Base-by-base conservation (phyloP, 2,797 vertebrate genomes). In the Corythornis leucogaster region DNA sequence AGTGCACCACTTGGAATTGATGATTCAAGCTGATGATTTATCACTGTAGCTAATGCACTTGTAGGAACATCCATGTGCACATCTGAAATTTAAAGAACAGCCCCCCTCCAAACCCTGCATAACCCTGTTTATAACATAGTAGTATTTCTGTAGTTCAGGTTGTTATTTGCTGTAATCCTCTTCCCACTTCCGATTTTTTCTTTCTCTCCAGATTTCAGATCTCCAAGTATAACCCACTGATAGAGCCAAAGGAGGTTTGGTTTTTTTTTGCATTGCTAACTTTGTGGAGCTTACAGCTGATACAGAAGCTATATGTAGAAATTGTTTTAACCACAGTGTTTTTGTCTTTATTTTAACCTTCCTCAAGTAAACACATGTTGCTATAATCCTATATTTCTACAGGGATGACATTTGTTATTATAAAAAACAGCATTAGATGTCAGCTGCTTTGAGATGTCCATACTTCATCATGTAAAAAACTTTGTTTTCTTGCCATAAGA, bases 291-390 rank as follows among this genome's bases (percentile, higher is more conserved):
- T 50, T 50, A 25, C 48, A 50, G 48, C 24, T 50, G 48, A 50
- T 50, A 26, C 24, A 50, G 24, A 50, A 50, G 25, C 48, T 50
- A 50, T 50, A 25, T 50, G 40, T 16, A 48, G 64, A 38, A 15
- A 31, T 79, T 81, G 68, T 61, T 74, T 84, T 64, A 43, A 57
- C 26, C 18, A 53, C 3, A 0, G 11, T 74, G 14, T 1, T 57
- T 86, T 79, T 86, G 30, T 45, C 69, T 90, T 78, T 90, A 12
- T 88, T 85, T 89, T 76, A 89, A 71, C 35, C 55, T 91, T 89
- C 79, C 42, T 62, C 28, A 58, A 67, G 35, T 64, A 80, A 80
- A 42, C 43, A 57, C 16, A 12, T 24, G 31, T 73, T 70, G 46
- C 78, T 90, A 45, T 66, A 70, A 51, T 66, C n/a, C 66, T 75